Percentiles rank a stretch among this genome's conserved stretches.
phyloP scores from a whole-genome alignment of 2,113 vertebrate genomes.

The Serinus canaria region DNA sequence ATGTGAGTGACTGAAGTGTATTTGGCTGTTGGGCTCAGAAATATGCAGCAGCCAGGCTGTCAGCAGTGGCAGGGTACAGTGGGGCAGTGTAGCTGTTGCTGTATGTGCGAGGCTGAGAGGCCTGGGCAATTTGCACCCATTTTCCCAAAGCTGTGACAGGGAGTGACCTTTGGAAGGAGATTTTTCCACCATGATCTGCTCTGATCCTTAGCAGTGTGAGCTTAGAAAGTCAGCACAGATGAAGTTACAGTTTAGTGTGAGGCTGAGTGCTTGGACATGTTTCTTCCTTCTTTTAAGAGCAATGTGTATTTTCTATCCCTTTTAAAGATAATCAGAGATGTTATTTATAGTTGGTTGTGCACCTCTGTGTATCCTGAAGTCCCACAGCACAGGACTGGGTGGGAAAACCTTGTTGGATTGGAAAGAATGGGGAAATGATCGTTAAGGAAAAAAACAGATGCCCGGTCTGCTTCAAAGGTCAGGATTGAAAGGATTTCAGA shows the following conservation, averaged over 20 bases:
- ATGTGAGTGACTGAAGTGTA: neutral
- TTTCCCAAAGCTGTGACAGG: neutral
- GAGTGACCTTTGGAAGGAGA: constrained; percentile 16
- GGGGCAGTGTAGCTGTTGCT: neutral
- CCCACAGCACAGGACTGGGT: constrained; percentile 30
- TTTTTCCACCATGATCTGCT: constrained; percentile 14
- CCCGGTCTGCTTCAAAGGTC: constrained; percentile 6
- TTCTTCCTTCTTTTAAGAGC: constrained; percentile 40
- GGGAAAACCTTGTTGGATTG: constrained; percentile 19
- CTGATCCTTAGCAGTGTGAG: neutral
- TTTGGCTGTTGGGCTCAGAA: neutral
- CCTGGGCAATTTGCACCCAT: fast-evolving
- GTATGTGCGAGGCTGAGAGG: neutral
- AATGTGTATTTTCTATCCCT: constrained; percentile 31
- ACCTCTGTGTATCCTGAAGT: constrained; percentile 51
- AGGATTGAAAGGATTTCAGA: neutral
- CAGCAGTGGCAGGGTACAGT: neutral
- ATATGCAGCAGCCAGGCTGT: neutral
- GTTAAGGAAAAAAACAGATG: neutral
- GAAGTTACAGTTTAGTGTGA: constrained; percentile 53
- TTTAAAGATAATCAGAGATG: constrained; percentile 31
- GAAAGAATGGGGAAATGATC: neutral
- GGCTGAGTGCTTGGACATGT: constrained; percentile 45
- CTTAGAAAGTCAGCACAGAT: constrained; percentile 28
- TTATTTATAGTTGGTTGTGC: constrained; percentile 55